Percentiles rank a stretch among this genome's conserved stretches.
Evolutionary conservation across 1,140 invertebrate species (phyloP).

Genomic region (Sitophilus oryzae): DNA sequence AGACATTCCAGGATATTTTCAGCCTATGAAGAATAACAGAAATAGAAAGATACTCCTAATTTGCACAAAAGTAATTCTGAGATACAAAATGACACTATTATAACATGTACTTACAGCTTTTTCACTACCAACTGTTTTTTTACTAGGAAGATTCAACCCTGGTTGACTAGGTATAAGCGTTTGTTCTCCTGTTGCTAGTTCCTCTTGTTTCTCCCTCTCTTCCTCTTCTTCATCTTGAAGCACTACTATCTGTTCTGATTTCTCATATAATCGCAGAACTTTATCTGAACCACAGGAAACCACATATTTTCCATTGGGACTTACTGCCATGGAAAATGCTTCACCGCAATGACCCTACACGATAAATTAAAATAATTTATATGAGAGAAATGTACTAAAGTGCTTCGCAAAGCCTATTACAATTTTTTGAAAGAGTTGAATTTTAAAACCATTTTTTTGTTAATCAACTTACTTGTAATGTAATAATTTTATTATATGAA

Average conservation of each 20-base stretch:
- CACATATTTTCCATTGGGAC: slow-evolving; percentile 73
- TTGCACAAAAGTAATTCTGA: background rate
- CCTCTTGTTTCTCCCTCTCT: slow-evolving; percentile 69
- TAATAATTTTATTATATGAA: slow-evolving; percentile 83
- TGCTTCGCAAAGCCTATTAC: background rate
- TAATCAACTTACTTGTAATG: slow-evolving; percentile 66
- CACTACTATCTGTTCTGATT: slow-evolving; percentile 83
- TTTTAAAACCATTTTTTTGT: background rate
- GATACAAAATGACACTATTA: background rate
- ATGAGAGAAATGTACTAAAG: background rate
- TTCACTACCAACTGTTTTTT: slow-evolving; percentile 87
- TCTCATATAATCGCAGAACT: slow-evolving; percentile 80
- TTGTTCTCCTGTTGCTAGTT: slow-evolving; percentile 64
- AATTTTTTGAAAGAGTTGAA: background rate
- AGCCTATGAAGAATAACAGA: slow-evolving; percentile 53
- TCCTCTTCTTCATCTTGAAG: slow-evolving; percentile 87
- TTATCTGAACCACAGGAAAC: slow-evolving; percentile 84
- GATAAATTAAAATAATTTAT: background rate
- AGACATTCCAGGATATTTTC: slow-evolving; percentile 86
- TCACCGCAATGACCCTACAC: slow-evolving; percentile 71
- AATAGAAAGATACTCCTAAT: background rate
- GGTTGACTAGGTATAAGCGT: slow-evolving; percentile 60
- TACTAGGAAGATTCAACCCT: slow-evolving; percentile 74
- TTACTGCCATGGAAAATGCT: slow-evolving; percentile 69
- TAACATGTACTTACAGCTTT: slow-evolving; percentile 53